Evolutionary conservation across 2,888 invertebrate genomes (phyloP).

Genomic region (Trissoscelio sp.): DNA sequence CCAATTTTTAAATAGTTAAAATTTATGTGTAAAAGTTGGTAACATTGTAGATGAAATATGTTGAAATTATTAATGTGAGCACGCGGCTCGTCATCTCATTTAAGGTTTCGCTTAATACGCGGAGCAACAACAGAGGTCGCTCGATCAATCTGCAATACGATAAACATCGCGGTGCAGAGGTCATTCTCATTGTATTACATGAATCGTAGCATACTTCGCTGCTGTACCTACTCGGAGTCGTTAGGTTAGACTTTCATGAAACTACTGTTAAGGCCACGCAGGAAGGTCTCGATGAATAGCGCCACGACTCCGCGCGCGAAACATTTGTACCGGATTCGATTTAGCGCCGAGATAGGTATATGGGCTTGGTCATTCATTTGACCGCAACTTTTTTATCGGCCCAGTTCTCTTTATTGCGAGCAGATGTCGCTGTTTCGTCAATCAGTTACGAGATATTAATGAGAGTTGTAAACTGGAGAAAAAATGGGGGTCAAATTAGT

Average conservation of each 20-base stretch:
- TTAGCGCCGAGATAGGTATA: conserved; percentile 30
- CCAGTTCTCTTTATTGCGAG: neutral
- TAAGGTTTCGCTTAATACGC: conserved; percentile 39
- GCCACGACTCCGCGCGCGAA: conserved; percentile 39
- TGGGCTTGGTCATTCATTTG: conserved; percentile 49
- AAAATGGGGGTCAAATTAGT: no score
- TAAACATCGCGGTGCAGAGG: conserved; percentile 63
- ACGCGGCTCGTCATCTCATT: no score
- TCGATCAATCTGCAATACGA: conserved; percentile 65
- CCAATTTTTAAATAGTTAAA: neutral
- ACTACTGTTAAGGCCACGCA: conserved; percentile 63
- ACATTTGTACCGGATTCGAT: conserved; percentile 58
- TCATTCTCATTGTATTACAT: conserved; percentile 65
- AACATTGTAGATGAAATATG: neutral
- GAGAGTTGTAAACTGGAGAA: no score
- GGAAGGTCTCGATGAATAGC: conserved; percentile 57
- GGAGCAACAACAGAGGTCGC: conserved; percentile 39
- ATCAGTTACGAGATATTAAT: neutral
- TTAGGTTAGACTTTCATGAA: conserved; percentile 61
- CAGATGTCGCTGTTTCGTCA: conserved; percentile 10
- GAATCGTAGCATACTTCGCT: conserved; percentile 60
- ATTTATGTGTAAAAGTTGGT: no score
- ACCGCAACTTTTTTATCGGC: conserved; percentile 4
- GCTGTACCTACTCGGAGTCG: conserved; percentile 50
- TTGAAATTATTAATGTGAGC: no score